Evolutionary conservation across 2,113 vertebrate genomes (phyloP), one percentile per base, ranked within the genome.

Genomic region (Pachypanchax playfairii): DNA sequence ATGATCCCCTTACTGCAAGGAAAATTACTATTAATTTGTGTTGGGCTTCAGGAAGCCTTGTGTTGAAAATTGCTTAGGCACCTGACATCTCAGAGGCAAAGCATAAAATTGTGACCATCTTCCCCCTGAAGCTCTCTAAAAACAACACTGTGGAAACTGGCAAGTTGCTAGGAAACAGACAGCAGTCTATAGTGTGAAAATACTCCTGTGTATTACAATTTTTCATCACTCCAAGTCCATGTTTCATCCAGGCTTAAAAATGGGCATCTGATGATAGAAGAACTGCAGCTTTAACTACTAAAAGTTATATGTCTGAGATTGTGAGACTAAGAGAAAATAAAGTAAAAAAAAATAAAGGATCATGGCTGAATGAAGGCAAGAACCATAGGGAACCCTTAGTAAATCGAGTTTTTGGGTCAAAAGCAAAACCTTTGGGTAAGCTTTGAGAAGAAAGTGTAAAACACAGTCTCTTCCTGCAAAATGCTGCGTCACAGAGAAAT

Each of bases 141-240:
- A 72, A 85, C 77, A 75, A 79, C 71, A 49, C 68, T 17, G 70
- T 64, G 69, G 50, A 71, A 82, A 77, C 43, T 1, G 26, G 69
- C 56, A 86, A 79, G 90, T 91, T 92, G 88, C 88, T 88, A 88
- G 85, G 90, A 75, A 90, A 92, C 90, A 76, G 80, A 81, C 75
- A 69, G 63, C 17, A 65, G 73, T 77, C 58, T 44, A 39, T 25
- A 64, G 73, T 61, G 46, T 69, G 50, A 71, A 58, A 76, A 55
- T 20, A 29, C 29, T 61, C 57, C 63, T 53, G 25, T 73, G 42
- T 49, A 36, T 65, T 38, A 31, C 56, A n/a, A 31, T 46, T 75
- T 64, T 77, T 64, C 48, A 58, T 71, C 53, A 49, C 47, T 64
- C 8, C 21, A 50, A 75, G 50, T 79, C 12, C 62, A 70, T 60